A percentile compares a stretch with the other conserved stretches of the same genome.
Conservation (phyloP, 2,113 vertebrate genomes). For the Labrus mixtus region DNA sequence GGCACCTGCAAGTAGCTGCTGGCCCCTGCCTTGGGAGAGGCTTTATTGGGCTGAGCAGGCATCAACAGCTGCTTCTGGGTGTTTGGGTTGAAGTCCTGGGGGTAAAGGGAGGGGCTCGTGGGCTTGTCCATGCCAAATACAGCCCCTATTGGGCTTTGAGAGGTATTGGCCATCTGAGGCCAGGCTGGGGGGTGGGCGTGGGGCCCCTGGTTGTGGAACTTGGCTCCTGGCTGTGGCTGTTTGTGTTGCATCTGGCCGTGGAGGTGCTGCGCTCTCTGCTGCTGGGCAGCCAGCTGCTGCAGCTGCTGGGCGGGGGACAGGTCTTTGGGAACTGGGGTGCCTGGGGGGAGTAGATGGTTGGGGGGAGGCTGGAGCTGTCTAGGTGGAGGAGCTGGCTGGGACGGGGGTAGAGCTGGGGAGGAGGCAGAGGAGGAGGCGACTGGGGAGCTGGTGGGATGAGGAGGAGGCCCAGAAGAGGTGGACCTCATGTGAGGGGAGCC, state of each 20-base stretch:
- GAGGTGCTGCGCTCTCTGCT: conserved; percentile 93
- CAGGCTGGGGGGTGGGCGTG: conserved; percentile 87
- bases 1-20: conserved; percentile 82
- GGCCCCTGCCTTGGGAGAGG: conserved; percentile 88
- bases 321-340: conserved; percentile 79
- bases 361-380: conserved; percentile 84
- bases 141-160: conserved; percentile 87
- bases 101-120: conserved; percentile 90
- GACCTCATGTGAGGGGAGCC: conserved; percentile 90
- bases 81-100: conserved; percentile 90
- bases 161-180: conserved; percentile 85
- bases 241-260: conserved; percentile 93
- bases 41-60: conserved; percentile 87
- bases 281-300: conserved; percentile 87
- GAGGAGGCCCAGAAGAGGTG: conserved; percentile 87
- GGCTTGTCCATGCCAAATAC: conserved; percentile 91
- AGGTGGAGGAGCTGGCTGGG: conserved; percentile 80
- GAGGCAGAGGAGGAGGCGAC: conserved; percentile 81
- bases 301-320: conserved; percentile 90
- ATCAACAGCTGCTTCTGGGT: conserved; percentile 90
- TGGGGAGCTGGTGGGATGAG: conserved; percentile 87
- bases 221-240: conserved; percentile 81
- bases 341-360: conserved; percentile 80
- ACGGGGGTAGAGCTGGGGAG: conserved; percentile 84
- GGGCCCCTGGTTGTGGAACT: conserved; percentile 82